phyloP scores from a whole-genome alignment of 2,113 vertebrate species.

The Corynorhinus townsendii region DNA sequence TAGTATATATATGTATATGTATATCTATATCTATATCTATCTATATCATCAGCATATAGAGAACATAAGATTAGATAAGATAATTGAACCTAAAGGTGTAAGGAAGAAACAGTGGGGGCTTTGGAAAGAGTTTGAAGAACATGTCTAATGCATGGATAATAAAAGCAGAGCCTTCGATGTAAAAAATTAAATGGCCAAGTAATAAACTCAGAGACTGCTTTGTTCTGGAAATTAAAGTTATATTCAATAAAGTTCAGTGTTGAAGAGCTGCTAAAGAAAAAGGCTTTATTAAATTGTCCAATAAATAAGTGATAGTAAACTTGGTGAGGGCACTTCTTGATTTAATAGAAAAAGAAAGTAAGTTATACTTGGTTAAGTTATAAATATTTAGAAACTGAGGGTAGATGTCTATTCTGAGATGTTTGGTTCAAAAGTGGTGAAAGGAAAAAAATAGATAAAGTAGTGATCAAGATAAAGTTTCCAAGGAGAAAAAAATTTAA shows the following conservation, averaged over 20 bases:
- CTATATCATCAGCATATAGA: background rate
- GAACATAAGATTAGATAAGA: background rate
- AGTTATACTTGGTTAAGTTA: background rate
- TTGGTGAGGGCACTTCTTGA: background rate
- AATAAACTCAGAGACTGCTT: background rate
- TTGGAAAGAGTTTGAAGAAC: background rate
- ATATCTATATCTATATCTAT: too few species aligned
- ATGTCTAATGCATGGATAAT: background rate
- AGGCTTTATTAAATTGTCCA: background rate
- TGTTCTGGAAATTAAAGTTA: background rate
- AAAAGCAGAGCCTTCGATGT: background rate
- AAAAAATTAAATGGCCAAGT: background rate
- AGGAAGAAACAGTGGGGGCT: background rate
- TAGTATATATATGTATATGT: too few species aligned
- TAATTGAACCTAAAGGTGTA: background rate
- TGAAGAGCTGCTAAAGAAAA: background rate
- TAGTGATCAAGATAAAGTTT: background rate
- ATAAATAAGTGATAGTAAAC: background rate
- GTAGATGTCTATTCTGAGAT: background rate
- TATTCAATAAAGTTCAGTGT: background rate
- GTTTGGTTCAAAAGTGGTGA: background rate
- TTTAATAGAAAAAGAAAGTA: background rate
- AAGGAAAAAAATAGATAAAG: background rate
- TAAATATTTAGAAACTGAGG: background rate
- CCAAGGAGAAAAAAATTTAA: background rate